phyloP scores from a whole-genome alignment of 2,113 vertebrate genomes.

The Dicrurus megarhynchus region DNA sequence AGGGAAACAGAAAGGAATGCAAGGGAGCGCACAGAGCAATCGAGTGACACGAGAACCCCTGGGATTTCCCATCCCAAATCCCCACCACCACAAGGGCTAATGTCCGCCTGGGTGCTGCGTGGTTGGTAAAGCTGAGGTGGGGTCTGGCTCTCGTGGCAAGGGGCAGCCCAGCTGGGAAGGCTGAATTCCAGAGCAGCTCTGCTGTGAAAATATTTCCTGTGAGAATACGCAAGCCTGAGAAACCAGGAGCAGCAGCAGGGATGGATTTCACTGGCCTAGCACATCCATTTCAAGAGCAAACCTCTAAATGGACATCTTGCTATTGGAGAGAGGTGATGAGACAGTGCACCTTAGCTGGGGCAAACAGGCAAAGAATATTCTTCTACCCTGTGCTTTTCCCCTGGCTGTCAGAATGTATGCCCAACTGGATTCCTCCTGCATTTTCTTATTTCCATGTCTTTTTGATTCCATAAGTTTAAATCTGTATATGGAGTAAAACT shows the following conservation, averaged over 20 bases:
- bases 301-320: not conserved
- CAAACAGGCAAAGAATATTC: not conserved
- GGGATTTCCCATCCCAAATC: not conserved
- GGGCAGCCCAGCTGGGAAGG: not conserved
- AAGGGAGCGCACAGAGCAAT: accelerated
- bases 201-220: slow-evolving; percentile 19
- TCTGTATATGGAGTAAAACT: not conserved
- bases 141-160: accelerated
- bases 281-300: not conserved
- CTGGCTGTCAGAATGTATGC: accelerated
- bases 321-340: not conserved
- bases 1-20: not conserved
- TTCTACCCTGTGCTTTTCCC: not conserved
- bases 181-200: slow-evolving; percentile 7
- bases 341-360: not conserved
- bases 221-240: not conserved
- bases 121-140: not conserved
- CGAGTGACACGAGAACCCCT: accelerated
- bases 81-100: not conserved
- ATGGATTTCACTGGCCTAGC: not conserved
- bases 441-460: not conserved
- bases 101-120: accelerated
- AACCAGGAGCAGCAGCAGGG: not conserved
- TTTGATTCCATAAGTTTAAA: not conserved
- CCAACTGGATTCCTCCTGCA: not conserved